Base-by-base conservation (phyloP, 1,140 invertebrate genomes). In the Choristoneura fumiferana region DNA sequence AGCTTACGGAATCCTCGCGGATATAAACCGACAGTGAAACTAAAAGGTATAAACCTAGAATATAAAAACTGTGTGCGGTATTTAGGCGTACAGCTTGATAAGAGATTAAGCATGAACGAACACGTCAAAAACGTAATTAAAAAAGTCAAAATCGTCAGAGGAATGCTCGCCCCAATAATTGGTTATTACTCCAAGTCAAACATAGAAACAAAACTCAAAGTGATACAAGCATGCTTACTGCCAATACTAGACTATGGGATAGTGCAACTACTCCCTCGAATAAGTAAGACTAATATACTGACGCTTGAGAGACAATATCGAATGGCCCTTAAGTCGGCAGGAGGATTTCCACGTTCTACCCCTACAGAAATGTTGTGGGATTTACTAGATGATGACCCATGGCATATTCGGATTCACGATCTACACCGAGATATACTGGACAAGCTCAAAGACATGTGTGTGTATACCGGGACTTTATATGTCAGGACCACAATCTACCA, bases 201-300 rank as follows among this genome's bases (percentile, higher is more conserved):
- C 3, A 29, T 58, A 34, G 57, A 58, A 29, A 35, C 14, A 3
- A 58, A 49, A 35, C 35, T 59, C 0, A 34, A 8, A 9, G 34
- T 60, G 1, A 54, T 60, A 6, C 58, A 60, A 43, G 58, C 58
- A 33, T 60, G 52, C 37, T 43, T 60, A 4, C 35, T 58, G 3
- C 57, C 57, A 10, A 14, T 60, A 22, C 22, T 59, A 35, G 57
- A 59, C 17, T 59, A 59, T 17, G 57, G 57, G 39, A 45, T 53
- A 15, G 40, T 58, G n/a, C 57, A 59, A 17, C 17, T 59, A 29
- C 35, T 59, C n/a, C 38, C 57, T n/a, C 53, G 57, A 13, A 53
- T 53, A 29, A 59, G 57, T 33, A 34, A 12, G 8, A 6, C 57
- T 4, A 58, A 58, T 17, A 14, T 58, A 13, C 15, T 10, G 1